phyloP scores from a whole-genome alignment of 2,888 invertebrate species.

The Phrixothrix hirtus region DNA sequence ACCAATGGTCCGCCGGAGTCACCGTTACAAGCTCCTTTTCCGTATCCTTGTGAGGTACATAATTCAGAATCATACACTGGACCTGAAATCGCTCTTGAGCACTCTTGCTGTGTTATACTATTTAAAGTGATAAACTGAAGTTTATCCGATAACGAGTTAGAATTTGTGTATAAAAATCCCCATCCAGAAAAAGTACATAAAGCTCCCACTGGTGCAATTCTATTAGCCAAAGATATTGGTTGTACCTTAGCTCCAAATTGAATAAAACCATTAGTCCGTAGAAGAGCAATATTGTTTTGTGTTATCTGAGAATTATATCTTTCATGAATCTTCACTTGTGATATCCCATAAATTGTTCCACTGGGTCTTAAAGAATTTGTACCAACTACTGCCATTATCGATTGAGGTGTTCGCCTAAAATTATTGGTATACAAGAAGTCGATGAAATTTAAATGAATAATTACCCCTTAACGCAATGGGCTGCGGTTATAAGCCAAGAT shows the following conservation, averaged over 20 bases:
- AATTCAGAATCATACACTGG: conserved; percentile 58
- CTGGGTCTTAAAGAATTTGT: conserved; percentile 56
- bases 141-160: background rate
- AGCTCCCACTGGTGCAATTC: conserved; percentile 2
- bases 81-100: conserved; percentile 32
- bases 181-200: conserved; percentile 24
- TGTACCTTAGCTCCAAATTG: background rate
- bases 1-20: conserved; percentile 62
- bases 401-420: background rate
- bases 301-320: conserved; percentile 48
- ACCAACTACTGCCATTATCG: conserved; percentile 55
- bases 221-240: background rate
- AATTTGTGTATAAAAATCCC: background rate
- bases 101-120: background rate
- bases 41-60: conserved; percentile 62
- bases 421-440: no score
- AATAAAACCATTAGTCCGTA: conserved; percentile 19
- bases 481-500: no score
- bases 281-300: conserved; percentile 32
- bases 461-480: no score
- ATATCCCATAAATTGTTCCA: conserved; percentile 54
- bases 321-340: conserved; percentile 55
- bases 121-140: background rate
- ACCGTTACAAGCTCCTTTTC: conserved; percentile 63
- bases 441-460: no score